Base-by-base conservation (phyloP, 2,888 invertebrate species). In the Argyresthia goedartella region DNA sequence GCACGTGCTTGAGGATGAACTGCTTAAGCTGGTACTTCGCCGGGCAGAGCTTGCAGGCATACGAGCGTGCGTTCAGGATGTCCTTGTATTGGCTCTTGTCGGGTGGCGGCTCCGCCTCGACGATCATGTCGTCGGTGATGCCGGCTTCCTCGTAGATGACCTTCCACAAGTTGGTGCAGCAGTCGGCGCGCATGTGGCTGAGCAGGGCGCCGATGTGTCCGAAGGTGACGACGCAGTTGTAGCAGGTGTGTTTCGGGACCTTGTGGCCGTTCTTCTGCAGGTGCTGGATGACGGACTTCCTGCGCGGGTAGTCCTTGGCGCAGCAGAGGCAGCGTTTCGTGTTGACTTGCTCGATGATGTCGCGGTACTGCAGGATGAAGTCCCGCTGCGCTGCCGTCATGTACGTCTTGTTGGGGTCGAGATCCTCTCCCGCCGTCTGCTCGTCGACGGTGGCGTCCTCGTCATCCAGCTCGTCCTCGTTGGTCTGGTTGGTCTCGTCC, bases 221-320 rank as follows among this genome's bases (percentile, higher is more conserved):
- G 56, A 89, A 89, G 0, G 89, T 89, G 34, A 89, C 75, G 54
- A 90, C 88, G 62, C 90, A 90, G 63, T 89, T 89, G 59, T 89
- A 90, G 61, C 90, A 90, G 0, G 90, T 90, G 59, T 89, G 90
- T 59, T 89, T 88, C 1, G 90, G 89, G 50, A 90, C 89, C 72
- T 85, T 86, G 55, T 82, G 78, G 2, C 87, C 87, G 65, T 85
- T 88, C 68, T 88, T 88, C 65, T 88, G 87, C 53, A 88, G 68
- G 62, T 88, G 87, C 56, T 87, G 87, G 59, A 88, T 87, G 41
- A 88, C 87, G 10, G 87, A 85, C 63, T 88, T 88, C 53, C 87
- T 69, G 1, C 87, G 76, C 1, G 87, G 87, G 61, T 87, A 79
- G 58, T 80, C 79, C 56, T 73, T 74, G 47, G 86, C 77, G 55